Base-by-base conservation (phyloP, 2,797 vertebrate species). In the Falco naumanni region DNA sequence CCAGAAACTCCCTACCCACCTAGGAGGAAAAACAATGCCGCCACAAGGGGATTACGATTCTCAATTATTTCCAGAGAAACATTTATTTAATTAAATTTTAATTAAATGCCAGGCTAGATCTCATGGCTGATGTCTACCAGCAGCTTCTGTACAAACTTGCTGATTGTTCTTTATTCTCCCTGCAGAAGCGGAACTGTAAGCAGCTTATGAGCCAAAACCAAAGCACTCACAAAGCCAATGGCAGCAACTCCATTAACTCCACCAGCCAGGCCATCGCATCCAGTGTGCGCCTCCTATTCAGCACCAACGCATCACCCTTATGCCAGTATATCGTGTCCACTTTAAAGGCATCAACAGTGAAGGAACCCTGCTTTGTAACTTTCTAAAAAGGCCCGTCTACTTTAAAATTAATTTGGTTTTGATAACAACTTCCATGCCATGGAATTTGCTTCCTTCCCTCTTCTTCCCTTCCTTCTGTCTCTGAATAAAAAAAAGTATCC, bases 201-300 rank as follows among this genome's bases (percentile, higher is more conserved):
- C 2, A 4, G 51, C 69, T 64, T 17, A 28, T 0, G 25, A 91
- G 75, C 70, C 53, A 60, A 71, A 76, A 13, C 26, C 63, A 25
- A 86, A 50, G 19, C 1, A 2, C 16, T 45, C 33, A 3, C 1
- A 9, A 45, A 80, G 69, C 25, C 86, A 59, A 31, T 8, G 50
- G 76, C 60, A 82, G 31, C 45, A 45, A 14, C 13, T 19, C 56
- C 53, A 77, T 3, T 33, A 41, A 28, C 17, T 51, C 29, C 3
- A 9, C 1, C 3, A 56, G 64, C 69, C 53, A 24, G 79, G 33
- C 5, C 34, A 39, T 33, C 10, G 16, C 51, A 43, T 10, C 33
- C 64, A 26, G 24, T 0, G 2, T 0, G 6, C 0, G 1, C 47
- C 72, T 61, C 65, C 39, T 39, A 1, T 5, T 16, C 75, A 6